Evolutionary conservation across 1,140 invertebrate species (phyloP).

Genomic region (Dermatophagoides farinae): DNA sequence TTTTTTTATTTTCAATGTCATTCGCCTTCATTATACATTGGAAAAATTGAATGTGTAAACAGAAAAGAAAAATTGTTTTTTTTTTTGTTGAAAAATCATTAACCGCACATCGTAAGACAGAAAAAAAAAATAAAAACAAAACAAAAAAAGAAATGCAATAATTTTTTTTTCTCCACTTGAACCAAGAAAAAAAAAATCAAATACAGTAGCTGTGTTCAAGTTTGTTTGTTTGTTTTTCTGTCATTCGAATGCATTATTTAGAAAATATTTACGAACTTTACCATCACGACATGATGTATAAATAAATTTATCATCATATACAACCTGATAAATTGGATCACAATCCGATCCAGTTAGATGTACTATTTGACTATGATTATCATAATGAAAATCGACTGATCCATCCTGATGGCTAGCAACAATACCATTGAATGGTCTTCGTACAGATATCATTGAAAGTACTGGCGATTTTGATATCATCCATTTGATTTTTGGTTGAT

Average conservation of each 20-base stretch:
- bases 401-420: slow-evolving; percentile 29
- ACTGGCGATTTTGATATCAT: neutral
- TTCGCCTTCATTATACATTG: too few relatives aligned
- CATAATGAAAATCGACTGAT: slow-evolving; percentile 30
- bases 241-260: slow-evolving; percentile 9
- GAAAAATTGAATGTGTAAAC: too few relatives aligned
- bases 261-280: slow-evolving; percentile 33
- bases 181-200: too few relatives aligned
- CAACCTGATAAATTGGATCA: slow-evolving; percentile 39
- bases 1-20: too few relatives aligned
- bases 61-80: too few relatives aligned
- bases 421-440: neutral
- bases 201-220: too few relatives aligned
- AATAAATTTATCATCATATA: slow-evolving; percentile 32
- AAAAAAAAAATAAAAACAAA: too few relatives aligned
- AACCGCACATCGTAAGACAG: too few relatives aligned
- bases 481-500: neutral
- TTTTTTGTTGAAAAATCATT: too few relatives aligned
- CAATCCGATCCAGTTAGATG: slow-evolving; percentile 44
- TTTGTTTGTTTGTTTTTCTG: too few relatives aligned
- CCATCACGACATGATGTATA: slow-evolving; percentile 36
- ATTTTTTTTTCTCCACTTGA: too few relatives aligned
- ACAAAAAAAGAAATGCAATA: too few relatives aligned
- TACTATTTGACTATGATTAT: slow-evolving; percentile 26
- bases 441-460: neutral